Percentiles rank a stretch among this genome's conserved stretches.
Conservation (phyloP, 2,888 invertebrate genomes). For the Nephrocerus scutellatus region DNA sequence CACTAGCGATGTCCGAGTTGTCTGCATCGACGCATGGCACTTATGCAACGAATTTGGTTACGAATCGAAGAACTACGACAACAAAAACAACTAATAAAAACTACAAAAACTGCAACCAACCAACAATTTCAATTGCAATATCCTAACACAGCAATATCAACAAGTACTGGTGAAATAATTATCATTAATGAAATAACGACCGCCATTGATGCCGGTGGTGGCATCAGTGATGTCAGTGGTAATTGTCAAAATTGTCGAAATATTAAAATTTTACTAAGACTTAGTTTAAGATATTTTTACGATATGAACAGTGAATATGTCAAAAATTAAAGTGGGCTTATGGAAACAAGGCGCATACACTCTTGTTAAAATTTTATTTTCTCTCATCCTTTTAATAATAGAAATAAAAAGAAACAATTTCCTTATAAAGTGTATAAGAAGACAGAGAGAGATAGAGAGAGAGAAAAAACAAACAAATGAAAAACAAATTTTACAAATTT, state of each 20-base stretch:
- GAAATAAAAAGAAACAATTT: neutral
- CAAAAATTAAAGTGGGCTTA: slow-evolving; percentile 30
- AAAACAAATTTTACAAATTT: slow-evolving; percentile 15
- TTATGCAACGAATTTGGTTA: slow-evolving; percentile 18
- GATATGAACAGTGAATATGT: slow-evolving; percentile 38
- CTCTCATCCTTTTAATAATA: slow-evolving; percentile 2
- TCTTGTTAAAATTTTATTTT: too few species aligned
- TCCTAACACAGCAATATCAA: slow-evolving; percentile 2
- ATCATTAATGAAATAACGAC: slow-evolving; percentile 17
- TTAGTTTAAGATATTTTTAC: slow-evolving; percentile 38
- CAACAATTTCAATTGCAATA: slow-evolving; percentile 6
- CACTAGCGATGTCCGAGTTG: slow-evolving; percentile 56
- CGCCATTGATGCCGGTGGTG: slow-evolving; percentile 8
- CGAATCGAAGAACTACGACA: slow-evolving; percentile 10
- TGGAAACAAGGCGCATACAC: too few species aligned
- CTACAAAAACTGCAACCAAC: slow-evolving; percentile 7
- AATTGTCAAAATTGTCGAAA: slow-evolving; percentile 39
- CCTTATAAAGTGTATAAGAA: slow-evolving; percentile 1
- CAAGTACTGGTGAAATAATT: slow-evolving; percentile 20
- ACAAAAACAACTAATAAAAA: slow-evolving; percentile 10
- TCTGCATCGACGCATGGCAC: slow-evolving; percentile 15
- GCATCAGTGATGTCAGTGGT: slow-evolving; percentile 23
- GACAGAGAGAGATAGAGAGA: too few species aligned
- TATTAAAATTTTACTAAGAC: slow-evolving; percentile 35
- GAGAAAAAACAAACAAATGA: neutral